A percentile compares a stretch with the other conserved stretches of the same genome.
phyloP scores from a whole-genome alignment of 2,113 vertebrate genomes.

The Urocynchramus pylzowi region DNA sequence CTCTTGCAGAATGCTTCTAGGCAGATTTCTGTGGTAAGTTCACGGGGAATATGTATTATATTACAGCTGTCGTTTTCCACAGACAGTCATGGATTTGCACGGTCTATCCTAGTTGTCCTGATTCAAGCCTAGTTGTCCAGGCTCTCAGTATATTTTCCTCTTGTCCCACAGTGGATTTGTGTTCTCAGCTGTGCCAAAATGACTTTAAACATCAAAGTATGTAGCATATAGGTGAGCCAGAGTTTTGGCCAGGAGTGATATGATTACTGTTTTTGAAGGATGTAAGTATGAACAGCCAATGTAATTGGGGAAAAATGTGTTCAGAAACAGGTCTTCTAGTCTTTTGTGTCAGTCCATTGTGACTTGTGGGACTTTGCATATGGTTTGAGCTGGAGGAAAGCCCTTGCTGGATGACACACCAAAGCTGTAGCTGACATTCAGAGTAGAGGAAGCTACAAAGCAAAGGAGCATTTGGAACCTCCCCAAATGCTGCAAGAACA shows the following conservation, averaged over 20 bases:
- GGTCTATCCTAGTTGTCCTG: neutral
- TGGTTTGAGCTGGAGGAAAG: neutral
- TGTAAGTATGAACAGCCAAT: neutral
- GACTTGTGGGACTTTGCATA: neutral
- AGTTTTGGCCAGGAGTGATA: neutral
- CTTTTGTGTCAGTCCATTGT: neutral
- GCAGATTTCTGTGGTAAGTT: neutral
- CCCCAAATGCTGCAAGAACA: constrained; percentile 6
- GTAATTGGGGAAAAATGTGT: neutral
- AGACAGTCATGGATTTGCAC: neutral
- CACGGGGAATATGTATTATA: neutral
- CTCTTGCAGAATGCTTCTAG: neutral
- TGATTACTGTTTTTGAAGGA: neutral
- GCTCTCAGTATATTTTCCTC: neutral
- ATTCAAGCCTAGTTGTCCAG: neutral
- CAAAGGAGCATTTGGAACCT: constrained; percentile 2
- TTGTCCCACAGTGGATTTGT: neutral
- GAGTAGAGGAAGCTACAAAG: neutral
- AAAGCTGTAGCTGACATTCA: neutral
- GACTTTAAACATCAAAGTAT: neutral
- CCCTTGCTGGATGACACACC: neutral
- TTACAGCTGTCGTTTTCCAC: neutral
- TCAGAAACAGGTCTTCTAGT: neutral
- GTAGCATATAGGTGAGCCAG: neutral
- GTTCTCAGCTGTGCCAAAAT: neutral